Base-by-base conservation (phyloP, 2,113 vertebrate genomes). In the Aythya baeri region DNA sequence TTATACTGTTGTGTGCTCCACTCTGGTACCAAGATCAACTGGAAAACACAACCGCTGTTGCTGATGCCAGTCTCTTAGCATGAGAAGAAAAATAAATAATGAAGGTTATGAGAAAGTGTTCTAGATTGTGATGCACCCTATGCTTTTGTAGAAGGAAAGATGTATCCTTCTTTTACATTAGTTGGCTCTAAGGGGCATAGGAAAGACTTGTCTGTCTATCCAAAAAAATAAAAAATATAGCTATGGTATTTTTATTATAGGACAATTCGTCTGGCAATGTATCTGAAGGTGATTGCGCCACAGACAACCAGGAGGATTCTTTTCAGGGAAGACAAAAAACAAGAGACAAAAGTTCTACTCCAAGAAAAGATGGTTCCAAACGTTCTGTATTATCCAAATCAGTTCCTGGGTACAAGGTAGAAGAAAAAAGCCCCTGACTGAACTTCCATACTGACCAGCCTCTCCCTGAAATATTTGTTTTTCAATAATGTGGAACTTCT, bases 401-500 rank as follows among this genome's bases (percentile, higher is more conserved):
- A 97, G 97, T 98, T 96, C 98, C 98, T 97, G 99, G 99, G 99
- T 99, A 99, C 99, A 99, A 99, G 99, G 99, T 99, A 99, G 99
- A 99, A 99, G 99, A 99, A 98, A 99, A 99, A 99, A 99, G 98
- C 98, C 99, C 98, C 98, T 99, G 99, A 99, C 97, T 98, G 97
- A 98, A 98, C 98, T 97, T 98, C 97, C 95, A 97, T 95, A 91
- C 94, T 95, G 98, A 96, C 89, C 96, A 98, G 97, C 97, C 93
- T 98, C 96, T 98, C 97, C 97, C 97, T 91, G 97, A 97, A 95
- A 95, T 94, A 90, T 83, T 98, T 96, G 94, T 17, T 50, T 97
- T 91, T 89, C 94, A 75, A 11, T 92, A 96, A 81, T 62, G 85
- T 49, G 97, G 95, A 95, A 96, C 93, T 91, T 95, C 96, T 91